phyloP scores from a whole-genome alignment of 2,797 vertebrate species.

The Cossypha heuglini region DNA sequence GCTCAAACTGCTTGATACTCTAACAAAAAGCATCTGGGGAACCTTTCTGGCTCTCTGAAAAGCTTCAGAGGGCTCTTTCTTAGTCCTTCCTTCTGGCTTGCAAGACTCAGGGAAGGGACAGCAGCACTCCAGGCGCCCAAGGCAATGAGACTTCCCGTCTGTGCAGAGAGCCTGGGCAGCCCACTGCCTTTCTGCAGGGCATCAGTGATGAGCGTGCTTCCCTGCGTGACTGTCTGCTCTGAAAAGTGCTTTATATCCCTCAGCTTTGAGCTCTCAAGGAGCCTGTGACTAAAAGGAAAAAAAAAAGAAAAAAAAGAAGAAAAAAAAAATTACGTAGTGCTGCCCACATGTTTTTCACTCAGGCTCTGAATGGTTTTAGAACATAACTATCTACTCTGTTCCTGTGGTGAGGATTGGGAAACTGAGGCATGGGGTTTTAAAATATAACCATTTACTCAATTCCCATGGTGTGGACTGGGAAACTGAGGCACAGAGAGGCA shows the following conservation, averaged over 20 bases:
- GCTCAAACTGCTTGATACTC: not conserved
- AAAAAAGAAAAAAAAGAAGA: fast-evolving
- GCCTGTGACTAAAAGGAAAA: not conserved
- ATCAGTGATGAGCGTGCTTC: not conserved
- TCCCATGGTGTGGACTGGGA: not conserved
- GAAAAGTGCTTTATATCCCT: not conserved
- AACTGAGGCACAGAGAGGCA: not conserved
- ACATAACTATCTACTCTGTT: fast-evolving
- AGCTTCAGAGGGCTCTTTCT: constrained; percentile 35
- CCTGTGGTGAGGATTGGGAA: not conserved
- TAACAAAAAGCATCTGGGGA: not conserved
- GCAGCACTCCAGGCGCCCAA: not conserved
- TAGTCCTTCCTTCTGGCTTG: not conserved
- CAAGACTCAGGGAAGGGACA: not conserved
- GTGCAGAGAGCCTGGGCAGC: not conserved
- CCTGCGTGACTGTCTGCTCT: not conserved
- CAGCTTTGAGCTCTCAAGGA: not conserved
- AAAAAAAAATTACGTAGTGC: too few relatives aligned
- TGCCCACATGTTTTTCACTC: not conserved
- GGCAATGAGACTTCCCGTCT: constrained; percentile 18
- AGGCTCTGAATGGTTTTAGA: not conserved
- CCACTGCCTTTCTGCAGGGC: not conserved
- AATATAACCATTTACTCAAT: fast-evolving
- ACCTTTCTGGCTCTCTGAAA: not conserved
- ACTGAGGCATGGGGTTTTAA: not conserved